These are phyloP conservation scores for Macropus fuliginosus DNA, from an alignment of 2,797 vertebrate species.

Conservation along the genomic window DNA sequence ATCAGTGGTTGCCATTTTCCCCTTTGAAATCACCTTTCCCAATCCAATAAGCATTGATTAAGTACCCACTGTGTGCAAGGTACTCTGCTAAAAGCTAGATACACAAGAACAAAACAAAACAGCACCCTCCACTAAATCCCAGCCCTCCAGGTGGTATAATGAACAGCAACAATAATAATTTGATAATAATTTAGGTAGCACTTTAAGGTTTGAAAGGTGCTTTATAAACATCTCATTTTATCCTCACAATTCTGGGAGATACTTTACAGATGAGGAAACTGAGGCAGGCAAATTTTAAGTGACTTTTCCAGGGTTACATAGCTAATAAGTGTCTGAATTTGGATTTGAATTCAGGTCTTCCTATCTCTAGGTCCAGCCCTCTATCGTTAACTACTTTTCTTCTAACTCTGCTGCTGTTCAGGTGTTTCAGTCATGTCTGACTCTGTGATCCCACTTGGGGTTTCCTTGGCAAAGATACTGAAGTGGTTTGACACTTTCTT, in stretches of 20 bases:
- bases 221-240: neutral
- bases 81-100: slow-evolving; percentile 13
- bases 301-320: neutral
- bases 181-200: neutral
- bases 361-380: neutral
- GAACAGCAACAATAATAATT: neutral
- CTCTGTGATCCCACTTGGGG: neutral
- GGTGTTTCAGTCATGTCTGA: neutral
- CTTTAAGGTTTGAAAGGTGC: neutral
- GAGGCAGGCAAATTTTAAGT: neutral
- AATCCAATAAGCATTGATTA: slow-evolving; percentile 17
- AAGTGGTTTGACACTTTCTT: neutral
- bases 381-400: neutral
- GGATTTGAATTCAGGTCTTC: neutral
- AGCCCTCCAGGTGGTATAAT: neutral
- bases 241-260: neutral
- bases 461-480: neutral
- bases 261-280: neutral
- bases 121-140: neutral
- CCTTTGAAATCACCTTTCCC: slow-evolving; percentile 14
- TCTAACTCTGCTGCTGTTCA: neutral
- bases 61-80: neutral
- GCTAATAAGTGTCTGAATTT: too few relatives aligned
- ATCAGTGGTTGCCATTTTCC: slow-evolving; percentile 12
- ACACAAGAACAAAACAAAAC: neutral